Percentiles rank a stretch among this genome's conserved stretches.
Evolutionary conservation across 2,797 vertebrate species (phyloP).

Genomic region (Aphelocoma californica): DNA sequence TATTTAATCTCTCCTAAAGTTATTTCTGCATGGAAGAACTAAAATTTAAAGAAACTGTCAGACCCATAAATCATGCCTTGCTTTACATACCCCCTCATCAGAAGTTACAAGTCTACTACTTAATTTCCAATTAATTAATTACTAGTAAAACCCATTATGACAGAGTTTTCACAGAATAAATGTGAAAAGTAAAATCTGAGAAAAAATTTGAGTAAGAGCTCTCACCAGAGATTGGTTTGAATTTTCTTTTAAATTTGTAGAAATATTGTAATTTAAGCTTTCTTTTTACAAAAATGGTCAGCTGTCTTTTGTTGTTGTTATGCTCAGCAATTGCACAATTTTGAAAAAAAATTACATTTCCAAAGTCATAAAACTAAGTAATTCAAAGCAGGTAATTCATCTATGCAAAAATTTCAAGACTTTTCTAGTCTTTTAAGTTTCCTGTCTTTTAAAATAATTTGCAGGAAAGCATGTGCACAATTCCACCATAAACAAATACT

Average conservation of each 20-base stretch:
- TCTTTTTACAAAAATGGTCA: background rate
- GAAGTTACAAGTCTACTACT: background rate
- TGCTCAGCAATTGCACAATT: background rate
- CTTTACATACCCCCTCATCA: background rate
- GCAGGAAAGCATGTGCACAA: background rate
- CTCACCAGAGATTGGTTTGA: background rate
- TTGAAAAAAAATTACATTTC: background rate
- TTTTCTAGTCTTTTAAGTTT: background rate
- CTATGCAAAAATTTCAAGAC: background rate
- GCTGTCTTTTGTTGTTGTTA: background rate
- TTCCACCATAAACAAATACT: background rate
- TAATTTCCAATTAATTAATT: conserved; percentile 23
- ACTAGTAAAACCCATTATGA: background rate
- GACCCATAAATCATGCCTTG: conserved; percentile 16
- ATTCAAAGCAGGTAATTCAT: background rate
- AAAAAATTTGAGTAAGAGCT: background rate
- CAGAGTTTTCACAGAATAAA: background rate
- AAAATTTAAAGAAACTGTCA: background rate
- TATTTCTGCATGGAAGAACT: background rate
- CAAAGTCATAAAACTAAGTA: background rate
- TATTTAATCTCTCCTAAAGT: background rate
- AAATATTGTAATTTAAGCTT: background rate
- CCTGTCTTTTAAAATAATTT: background rate
- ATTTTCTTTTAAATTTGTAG: background rate
- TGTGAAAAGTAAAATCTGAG: background rate